Evolutionary conservation across 2,888 invertebrate genomes (phyloP), one percentile per base, ranked within the genome.

Genomic region (Anoplius nigerrimus): DNA sequence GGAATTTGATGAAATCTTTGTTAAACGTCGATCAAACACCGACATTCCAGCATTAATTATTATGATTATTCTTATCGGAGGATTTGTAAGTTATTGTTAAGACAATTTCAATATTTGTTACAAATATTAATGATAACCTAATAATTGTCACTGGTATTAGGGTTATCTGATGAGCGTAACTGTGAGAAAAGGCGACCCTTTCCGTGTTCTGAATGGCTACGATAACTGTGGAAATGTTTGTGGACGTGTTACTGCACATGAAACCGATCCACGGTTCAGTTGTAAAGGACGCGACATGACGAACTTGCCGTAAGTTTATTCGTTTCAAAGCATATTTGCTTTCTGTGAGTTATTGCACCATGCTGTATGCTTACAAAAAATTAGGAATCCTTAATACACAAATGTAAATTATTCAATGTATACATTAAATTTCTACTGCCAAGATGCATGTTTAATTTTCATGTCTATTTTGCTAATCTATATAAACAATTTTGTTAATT

Each of bases 201-300:
- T 90, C 76, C 89, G 93, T 18, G 87, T 93, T 21, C 85, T 92
- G 51, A 90, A 92, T 78, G 93, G 93, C 8, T 92, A 92, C 79
- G 93, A 94, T 80, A 90, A 91, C 76, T 92, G 92, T 79, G 93
- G 91, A 2, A 92, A 93, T 81, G 88, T 93, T n/a, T 94, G 94
- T 81, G 93, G 93, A 0, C 86, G 87, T 55, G 85, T 88, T 56
- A 92, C 91, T 45, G 67, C 75, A 20, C 69, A 61, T 5, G 84
- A 86, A 66, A 80, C 66, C 16, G 74, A 86, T 72, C 83, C 86
- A 0, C 81, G 85, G 46, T 89, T 89, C 43, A 72, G 80, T n/a
- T 90, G 91, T 82, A 89, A 89, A 74, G 90, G 90, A 51, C 84
- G 79, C 55, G 90, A 90, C 75, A 88, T 88, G 85, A 89, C 84